Conservation (phyloP, 2,888 invertebrate species). For the Orchesella flavescens region DNA sequence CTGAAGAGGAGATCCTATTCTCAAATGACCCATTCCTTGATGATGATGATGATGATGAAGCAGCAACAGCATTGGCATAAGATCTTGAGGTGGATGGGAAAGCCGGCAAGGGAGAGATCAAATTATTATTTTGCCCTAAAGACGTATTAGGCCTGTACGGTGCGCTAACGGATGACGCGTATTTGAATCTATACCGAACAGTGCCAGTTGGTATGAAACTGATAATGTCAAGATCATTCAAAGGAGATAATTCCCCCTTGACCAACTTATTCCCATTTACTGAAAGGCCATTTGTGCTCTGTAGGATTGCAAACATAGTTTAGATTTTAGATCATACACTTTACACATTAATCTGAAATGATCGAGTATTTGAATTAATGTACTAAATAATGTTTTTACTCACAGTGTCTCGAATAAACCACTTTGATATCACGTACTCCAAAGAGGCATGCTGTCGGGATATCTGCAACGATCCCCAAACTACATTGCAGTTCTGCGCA, state of each 20-base stretch:
- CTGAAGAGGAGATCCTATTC: background rate
- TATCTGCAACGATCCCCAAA: constrained; percentile 67
- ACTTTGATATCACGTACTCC: constrained; percentile 54
- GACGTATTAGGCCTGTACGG: background rate
- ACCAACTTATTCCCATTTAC: constrained; percentile 58
- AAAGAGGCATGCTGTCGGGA: constrained; percentile 66
- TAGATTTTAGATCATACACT: background rate
- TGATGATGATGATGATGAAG: background rate
- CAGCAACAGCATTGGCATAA: background rate
- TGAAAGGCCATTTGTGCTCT: constrained; percentile 71
- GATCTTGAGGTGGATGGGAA: constrained; percentile 13
- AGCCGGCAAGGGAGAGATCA: constrained; percentile 37
- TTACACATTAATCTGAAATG: too few relatives aligned
- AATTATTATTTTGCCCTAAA: background rate
- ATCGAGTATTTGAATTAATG: too few relatives aligned
- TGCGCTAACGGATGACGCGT: background rate
- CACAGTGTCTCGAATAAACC: constrained; percentile 65
- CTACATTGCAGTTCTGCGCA: constrained; percentile 59
- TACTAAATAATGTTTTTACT: too few relatives aligned
- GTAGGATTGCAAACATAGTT: background rate
- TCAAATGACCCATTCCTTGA: background rate
- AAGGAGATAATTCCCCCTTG: constrained; percentile 47
- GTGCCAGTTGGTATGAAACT: constrained; percentile 69
- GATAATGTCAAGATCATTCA: constrained; percentile 64
- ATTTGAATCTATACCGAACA: constrained; percentile 62